These are phyloP conservation scores for Phylloscopus trochilus DNA, from an alignment of 2,113 vertebrate species.

Conservation along the genomic window DNA sequence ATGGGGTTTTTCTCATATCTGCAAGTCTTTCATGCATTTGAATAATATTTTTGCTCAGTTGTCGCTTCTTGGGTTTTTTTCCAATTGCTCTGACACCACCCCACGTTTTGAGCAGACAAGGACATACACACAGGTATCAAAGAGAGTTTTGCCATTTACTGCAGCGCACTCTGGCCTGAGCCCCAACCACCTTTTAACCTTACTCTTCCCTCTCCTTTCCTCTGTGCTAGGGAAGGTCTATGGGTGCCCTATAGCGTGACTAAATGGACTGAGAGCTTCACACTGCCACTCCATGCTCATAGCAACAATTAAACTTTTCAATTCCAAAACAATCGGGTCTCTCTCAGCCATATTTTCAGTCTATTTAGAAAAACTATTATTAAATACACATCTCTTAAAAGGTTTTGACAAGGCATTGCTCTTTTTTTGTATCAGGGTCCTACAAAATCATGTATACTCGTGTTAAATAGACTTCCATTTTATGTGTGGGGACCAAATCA, in stretches of 20 bases:
- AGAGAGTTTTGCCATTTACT: not conserved
- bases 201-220: not conserved
- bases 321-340: not conserved
- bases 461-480: not conserved
- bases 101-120: not conserved
- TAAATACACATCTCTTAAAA: not conserved
- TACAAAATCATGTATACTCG: not conserved
- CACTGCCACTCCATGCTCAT: not conserved
- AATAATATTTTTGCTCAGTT: not conserved
- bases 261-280: not conserved
- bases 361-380: not conserved
- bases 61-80: not conserved
- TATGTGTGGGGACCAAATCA: slow-evolving; percentile 14
- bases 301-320: not conserved
- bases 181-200: not conserved
- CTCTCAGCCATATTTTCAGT: not conserved
- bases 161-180: not conserved
- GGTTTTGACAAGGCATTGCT: slow-evolving; percentile 28
- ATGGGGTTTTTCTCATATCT: not conserved
- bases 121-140: not conserved
- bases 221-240: not conserved
- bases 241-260: not conserved
- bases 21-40: not conserved
- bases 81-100: not conserved
- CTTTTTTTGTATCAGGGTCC: not conserved